Percentiles rank a stretch among this genome's conserved stretches.
Conservation (phyloP, 2,797 vertebrate species). For the Crax fasciolata region DNA sequence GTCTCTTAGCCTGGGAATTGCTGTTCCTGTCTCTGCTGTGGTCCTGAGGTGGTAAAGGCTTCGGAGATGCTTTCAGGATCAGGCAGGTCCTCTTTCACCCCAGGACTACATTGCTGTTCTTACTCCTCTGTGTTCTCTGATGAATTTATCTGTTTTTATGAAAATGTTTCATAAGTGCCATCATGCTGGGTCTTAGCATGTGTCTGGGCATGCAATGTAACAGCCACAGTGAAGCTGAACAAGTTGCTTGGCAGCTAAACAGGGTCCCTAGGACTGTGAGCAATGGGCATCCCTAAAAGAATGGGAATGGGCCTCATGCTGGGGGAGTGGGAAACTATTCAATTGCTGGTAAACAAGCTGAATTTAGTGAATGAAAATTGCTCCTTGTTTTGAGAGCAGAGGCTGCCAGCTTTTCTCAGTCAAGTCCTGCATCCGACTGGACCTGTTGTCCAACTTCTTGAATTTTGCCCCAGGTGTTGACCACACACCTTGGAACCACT, state of each 20-base stretch:
- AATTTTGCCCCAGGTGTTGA: not conserved
- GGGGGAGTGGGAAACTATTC: conserved; percentile 36
- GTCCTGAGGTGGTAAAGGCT: not conserved
- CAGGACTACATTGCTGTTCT: conserved; percentile 26
- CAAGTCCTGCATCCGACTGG: not conserved
- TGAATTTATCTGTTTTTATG: conserved; percentile 15
- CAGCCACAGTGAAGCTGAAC: conserved; percentile 28
- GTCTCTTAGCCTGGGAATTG: not conserved
- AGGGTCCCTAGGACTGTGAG: conserved; percentile 21
- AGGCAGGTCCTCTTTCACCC: not conserved
- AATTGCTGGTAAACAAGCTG: conserved; percentile 57
- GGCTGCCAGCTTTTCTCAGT: not conserved
- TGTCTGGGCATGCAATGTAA: conserved; percentile 15
- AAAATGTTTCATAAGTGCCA: not conserved
- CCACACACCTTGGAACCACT: not conserved
- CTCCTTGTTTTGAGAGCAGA: not conserved
- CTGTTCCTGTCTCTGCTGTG: not conserved
- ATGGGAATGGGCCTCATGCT: conserved; percentile 2
- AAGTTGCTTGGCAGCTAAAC: conserved; percentile 37
- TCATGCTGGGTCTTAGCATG: not conserved
- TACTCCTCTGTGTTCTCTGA: not conserved
- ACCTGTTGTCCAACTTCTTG: not conserved
- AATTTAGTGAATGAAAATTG: conserved; percentile 64
- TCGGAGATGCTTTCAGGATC: conserved; percentile 7
- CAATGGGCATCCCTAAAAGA: conserved; percentile 36